Base-by-base conservation (phyloP, 1,140 invertebrate genomes). In the Heliconius melpomene region DNA sequence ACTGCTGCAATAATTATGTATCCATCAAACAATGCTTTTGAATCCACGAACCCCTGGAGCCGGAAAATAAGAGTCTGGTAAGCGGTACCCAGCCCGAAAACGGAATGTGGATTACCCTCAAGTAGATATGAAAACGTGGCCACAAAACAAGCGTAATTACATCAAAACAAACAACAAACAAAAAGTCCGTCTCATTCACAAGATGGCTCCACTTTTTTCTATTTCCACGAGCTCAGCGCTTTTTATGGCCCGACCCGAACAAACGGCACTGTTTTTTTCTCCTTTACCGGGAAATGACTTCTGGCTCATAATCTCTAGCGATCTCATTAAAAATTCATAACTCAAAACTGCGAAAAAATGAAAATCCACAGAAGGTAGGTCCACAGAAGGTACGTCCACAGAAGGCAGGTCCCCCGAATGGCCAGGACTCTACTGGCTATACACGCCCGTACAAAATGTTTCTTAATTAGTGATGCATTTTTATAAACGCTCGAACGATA, bases 321-420 rank as follows among this genome's bases (percentile, higher is more conserved):
- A 95, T 94, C 94, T 95, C 94, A 94, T 95, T 94, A 95, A 95
- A 95, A 94, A 94, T 95, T 95, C 92, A 95, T 94, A 95, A 94
- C 93, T 95, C 90, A 93, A 95, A 93, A 94, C 90, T 93, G 92
- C 90, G 89, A 93, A 93, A 93, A 94, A 94, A 90, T 89, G 85
- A 90, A 91, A 92, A 91, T 90, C 89, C 87, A 81, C 88, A 85
- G 86, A 88, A 85, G 86, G 86, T 88, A 81, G 26, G 60, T 29
- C 54, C n/a, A 75, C 82, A 81, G 80, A 81, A 78, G 32, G 32
- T 36, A 36, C 2, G 54, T 57, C 54, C n/a, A 74, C 82, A 81
- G 80, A 81, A 78, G 32, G 6, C 3, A 36, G 54, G 54, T 57
- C 60, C 26, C 76, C 82, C 82, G 80, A 81, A 78, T 70, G 71